phyloP scores from a whole-genome alignment of 2,888 invertebrate species.

The Nymphalis urticae region DNA sequence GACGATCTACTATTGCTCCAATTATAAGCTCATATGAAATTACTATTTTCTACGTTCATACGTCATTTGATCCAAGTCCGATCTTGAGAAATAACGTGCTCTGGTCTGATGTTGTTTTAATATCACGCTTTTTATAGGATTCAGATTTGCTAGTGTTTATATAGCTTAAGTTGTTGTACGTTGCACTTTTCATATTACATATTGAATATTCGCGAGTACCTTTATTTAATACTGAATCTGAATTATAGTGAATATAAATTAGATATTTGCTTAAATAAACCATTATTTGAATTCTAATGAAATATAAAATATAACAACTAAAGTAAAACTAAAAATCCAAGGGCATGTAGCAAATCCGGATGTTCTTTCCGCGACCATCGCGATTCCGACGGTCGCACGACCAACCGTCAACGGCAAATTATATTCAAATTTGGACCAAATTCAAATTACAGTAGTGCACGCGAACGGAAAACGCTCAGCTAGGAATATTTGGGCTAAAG shows the following conservation, averaged over 20 bases:
- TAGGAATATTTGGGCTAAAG: constrained; percentile 15
- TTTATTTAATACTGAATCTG: too few species aligned
- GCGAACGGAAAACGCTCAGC: constrained; percentile 69
- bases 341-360: constrained; percentile 27
- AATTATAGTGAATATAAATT: too few species aligned
- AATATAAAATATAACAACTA: constrained; percentile 10
- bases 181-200: too few species aligned
- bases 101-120: background rate
- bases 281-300: too few species aligned
- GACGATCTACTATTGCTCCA: constrained; percentile 45
- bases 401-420: constrained; percentile 59
- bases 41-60: constrained; percentile 17
- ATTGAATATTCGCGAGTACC: too few species aligned
- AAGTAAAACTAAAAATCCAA: constrained; percentile 24
- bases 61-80: constrained; percentile 6
- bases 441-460: constrained; percentile 78
- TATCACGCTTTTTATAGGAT: background rate
- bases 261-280: too few species aligned
- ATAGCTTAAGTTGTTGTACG: too few species aligned
- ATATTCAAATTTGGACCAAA: constrained; percentile 80
- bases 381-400: constrained; percentile 43
- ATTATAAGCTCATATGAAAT: constrained; percentile 40
- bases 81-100: constrained; percentile 1
- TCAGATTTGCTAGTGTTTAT: background rate
- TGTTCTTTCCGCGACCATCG: constrained; percentile 21